Evolutionary conservation across 2,113 vertebrate genomes (phyloP).

Genomic region (Chloebia gouldiae): DNA sequence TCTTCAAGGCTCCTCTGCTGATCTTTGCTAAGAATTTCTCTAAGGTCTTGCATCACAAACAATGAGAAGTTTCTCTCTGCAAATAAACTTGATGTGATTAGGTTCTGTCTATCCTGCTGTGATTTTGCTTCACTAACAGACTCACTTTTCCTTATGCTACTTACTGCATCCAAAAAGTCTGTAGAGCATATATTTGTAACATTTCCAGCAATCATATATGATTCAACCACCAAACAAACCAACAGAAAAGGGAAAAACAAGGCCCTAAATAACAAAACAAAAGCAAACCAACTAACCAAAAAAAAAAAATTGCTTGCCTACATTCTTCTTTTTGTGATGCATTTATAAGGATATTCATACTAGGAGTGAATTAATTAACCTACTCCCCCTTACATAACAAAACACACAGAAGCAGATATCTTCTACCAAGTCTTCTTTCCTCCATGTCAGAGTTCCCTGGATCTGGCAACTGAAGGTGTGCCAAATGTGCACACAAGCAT

Average conservation of each 20-base stretch:
- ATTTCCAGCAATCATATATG: not conserved
- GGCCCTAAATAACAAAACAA: not conserved
- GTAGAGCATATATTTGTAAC: not conserved
- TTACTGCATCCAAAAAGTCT: not conserved
- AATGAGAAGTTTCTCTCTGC: not conserved
- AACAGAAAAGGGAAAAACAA: not conserved
- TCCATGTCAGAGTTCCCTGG: not conserved
- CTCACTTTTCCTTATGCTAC: not conserved
- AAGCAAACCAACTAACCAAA: not conserved
- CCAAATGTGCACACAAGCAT: not conserved
- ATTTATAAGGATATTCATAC: not conserved
- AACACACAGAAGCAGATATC: not conserved
- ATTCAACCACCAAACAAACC: not conserved
- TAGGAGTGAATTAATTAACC: not conserved
- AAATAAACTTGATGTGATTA: constrained; percentile 6
- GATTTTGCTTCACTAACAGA: not conserved
- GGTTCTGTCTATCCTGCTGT: not conserved
- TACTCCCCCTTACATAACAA: not conserved
- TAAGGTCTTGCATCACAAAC: not conserved
- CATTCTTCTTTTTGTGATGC: not conserved
- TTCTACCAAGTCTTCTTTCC: not conserved
- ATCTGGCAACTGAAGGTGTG: not conserved
- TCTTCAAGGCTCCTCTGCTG: not conserved
- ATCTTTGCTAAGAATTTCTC: not conserved
- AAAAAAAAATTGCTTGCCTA: not conserved